Evolutionary conservation across 2,888 invertebrate species (phyloP), one percentile per base, ranked within the genome.

Genomic region (Lepidochitona cinerea): DNA sequence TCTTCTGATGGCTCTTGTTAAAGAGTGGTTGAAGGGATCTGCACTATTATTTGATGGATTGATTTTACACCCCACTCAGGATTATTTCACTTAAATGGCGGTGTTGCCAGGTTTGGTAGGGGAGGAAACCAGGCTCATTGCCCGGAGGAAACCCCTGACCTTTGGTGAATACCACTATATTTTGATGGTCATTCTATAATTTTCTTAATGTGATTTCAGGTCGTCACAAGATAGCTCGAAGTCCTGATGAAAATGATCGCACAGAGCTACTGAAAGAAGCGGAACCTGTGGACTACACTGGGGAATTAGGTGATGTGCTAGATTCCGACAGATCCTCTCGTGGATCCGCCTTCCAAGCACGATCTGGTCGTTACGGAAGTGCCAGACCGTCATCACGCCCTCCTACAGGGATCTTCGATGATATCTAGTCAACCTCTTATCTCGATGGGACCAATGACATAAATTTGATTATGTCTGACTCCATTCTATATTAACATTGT

Each of bases 191-290:
- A n/a, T n/a, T n/a, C n/a, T n/a, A n/a, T n/a, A n/a, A n/a, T 41
- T 18, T 41, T 18, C 41, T 12, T 41, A 18, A 9, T 41, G 9
- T 12, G 9, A 41, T 37, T 70, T 29, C 75, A 79, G 82, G 73
- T 52, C 73, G 75, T 71, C 83, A 84, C 70, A 83, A 82, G 9
- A 78, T 84, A n/a, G 82, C 92, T 72, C 92, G 93, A 74, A 93
- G 93, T 73, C 92, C 92, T 26, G 93, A 93, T 89, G 95, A 95
- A 87, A 94, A 94, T 89, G 95, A 95, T 87, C 93, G 93, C 86
- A 94, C 95, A 86, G 96, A 95, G 88, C 93, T 96, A 33, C 92
- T 96, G 26, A 92, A 94, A 79, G 95, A 96, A 90, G 94, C 94
- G 41, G 96, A 95, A 75, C 91, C 91, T 0, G 83, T 91, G n/a